Evolutionary conservation across 1,140 invertebrate genomes (phyloP).

Genomic region (Phenacoccus solenopsis): DNA sequence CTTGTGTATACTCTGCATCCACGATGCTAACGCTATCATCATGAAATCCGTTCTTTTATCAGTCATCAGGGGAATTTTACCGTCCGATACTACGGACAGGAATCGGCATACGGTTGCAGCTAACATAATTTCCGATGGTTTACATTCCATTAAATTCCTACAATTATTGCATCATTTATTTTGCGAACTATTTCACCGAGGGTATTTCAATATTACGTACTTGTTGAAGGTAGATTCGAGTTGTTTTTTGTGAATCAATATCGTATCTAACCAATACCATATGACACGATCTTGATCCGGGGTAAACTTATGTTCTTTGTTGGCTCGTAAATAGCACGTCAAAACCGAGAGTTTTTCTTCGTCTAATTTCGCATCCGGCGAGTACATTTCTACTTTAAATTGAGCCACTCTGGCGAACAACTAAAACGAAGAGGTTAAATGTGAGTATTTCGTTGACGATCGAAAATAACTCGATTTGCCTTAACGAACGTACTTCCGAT

Average conservation of each 20-base stretch:
- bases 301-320: not conserved
- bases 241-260: conserved; percentile 5
- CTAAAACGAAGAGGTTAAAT: not conserved
- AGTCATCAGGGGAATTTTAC: conserved; percentile 8
- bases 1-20: conserved; percentile 13
- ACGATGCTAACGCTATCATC: conserved; percentile 8
- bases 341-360: conserved; percentile 5
- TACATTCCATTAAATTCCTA: conserved; percentile 10
- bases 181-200: too few relatives aligned
- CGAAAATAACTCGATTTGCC: not conserved
- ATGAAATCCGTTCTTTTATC: conserved; percentile 13
- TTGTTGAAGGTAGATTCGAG: conserved; percentile 5
- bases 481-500: not conserved
- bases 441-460: not conserved
- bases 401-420: not conserved
- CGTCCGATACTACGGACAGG: not conserved
- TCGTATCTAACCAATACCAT: conserved; percentile 5
- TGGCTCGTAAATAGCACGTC: not conserved
- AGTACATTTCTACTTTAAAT: not conserved
- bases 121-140: not conserved
- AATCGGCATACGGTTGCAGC: not conserved
- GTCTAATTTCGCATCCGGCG: conserved; percentile 4
- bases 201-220: not conserved
- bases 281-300: conserved; percentile 5
- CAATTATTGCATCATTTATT: not conserved